Percentiles rank a stretch among this genome's conserved stretches.
Evolutionary conservation across 2,888 invertebrate genomes (phyloP).

Genomic region (Drosophila engyochracea): DNA sequence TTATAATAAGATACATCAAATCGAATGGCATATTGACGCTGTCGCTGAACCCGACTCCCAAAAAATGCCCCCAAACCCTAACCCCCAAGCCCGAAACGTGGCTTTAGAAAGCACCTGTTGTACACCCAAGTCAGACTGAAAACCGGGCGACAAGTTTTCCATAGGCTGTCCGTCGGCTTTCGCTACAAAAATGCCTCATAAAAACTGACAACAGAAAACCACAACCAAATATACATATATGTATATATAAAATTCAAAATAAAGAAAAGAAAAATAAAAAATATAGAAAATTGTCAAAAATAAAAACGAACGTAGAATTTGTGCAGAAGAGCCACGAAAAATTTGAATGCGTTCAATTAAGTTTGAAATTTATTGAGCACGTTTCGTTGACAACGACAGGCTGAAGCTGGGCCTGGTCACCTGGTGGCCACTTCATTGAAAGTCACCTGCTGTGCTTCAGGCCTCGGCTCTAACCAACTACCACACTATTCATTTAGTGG

Average conservation of each 20-base stretch:
- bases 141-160: conserved; percentile 74
- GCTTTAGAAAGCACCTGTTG: conserved; percentile 76
- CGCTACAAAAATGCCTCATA: conserved; percentile 82
- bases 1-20: conserved; percentile 79
- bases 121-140: conserved; percentile 51
- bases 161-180: conserved; percentile 65
- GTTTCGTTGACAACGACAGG: conserved; percentile 31
- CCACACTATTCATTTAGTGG: conserved; percentile 50
- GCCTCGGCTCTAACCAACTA: conserved; percentile 30
- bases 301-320: conserved; percentile 60
- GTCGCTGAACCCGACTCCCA: conserved; percentile 24
- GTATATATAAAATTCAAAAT: conserved; percentile 23
- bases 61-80: conserved; percentile 28
- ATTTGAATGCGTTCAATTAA: conserved; percentile 79
- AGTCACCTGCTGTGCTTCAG: conserved; percentile 59
- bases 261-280: conserved; percentile 21
- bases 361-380: conserved; percentile 66
- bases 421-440: conserved; percentile 11
- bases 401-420: neutral
- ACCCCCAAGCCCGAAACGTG: conserved; percentile 26
- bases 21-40: conserved; percentile 59
- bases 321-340: conserved; percentile 33
- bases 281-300: conserved; percentile 49
- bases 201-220: conserved; percentile 56
- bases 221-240: conserved; percentile 35